Base-by-base conservation (phyloP, 2,888 invertebrate species). In the Plebejus melissa region DNA sequence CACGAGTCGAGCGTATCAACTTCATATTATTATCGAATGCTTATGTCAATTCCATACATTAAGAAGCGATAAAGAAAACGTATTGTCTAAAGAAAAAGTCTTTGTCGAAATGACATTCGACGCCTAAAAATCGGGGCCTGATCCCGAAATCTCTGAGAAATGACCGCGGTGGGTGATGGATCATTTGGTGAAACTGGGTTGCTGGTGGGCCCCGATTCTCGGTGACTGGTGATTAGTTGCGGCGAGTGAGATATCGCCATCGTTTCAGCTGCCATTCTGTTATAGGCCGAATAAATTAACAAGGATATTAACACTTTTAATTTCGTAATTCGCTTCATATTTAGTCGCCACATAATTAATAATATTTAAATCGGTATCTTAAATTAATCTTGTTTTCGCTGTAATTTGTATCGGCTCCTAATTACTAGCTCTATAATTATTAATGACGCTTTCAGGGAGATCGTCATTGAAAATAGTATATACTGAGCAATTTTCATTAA, bases 161-260 rank as follows among this genome's bases (percentile, higher is more conserved):
- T 93, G 89, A 89, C 90, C 88, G 86, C 86, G 82, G 85, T 84
- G 87, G 92, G 90, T 93, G 93, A 93, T 92, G 91, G 91, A 93
- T 93, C 87, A 90, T 91, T 91, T 90, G 91, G 88, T 81, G 89
- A 91, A 92, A 93, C 83, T 83, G 83, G 82, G 79, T 74, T 77
- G 77, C 78, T 74, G 74, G 74, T 77, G 81, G 80, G 83, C 81
- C 80, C 80, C 85, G 85, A 87, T 87, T 87, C 60, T 9, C 83
- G 84, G 85, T 87, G 86, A 16, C 88, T 89, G 91, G 88, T 91
- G 90, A 93, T 90, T 89, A 90, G 89, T 89, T 87, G 86, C 86
- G 86, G 85, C 81, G 81, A 84, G 82, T 88, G 88, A 89, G 83
- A 86, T 86, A 90, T 88, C 81, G 83, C 79, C 81, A 82, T 85